Percentiles rank a stretch among this genome's conserved stretches.
phyloP scores from a whole-genome alignment of 2,113 vertebrate species.

The Xiphophorus maculatus region DNA sequence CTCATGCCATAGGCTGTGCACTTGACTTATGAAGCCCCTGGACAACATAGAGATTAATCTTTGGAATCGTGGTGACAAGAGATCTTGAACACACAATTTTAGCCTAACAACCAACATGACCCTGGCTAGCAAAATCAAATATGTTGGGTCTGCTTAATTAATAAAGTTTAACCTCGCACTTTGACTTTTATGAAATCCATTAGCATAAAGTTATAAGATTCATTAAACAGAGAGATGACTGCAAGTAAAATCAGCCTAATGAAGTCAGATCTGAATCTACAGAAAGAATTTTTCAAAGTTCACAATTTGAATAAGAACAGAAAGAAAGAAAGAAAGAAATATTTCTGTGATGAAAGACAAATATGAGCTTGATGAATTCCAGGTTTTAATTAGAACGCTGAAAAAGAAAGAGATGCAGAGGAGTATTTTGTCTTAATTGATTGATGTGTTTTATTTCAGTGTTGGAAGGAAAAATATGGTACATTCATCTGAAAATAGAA shows the following conservation, averaged over 20 bases:
- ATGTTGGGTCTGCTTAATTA: neutral
- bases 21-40: conserved; percentile 34
- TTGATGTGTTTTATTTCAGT: too few relatives aligned
- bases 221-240: neutral
- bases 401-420: too few relatives aligned
- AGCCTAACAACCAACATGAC: conserved; percentile 3
- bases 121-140: conserved; percentile 1
- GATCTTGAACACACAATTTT: conserved; percentile 5
- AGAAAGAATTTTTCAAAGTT: neutral
- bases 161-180: conserved; percentile 8
- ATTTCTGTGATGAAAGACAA: neutral
- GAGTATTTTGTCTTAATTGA: too few relatives aligned
- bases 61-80: conserved; percentile 11
- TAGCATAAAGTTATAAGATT: conserved; percentile 12
- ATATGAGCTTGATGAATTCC: neutral
- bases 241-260: neutral
- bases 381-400: neutral
- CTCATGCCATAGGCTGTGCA: neutral
- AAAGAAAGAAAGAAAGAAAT: neutral
- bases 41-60: conserved; percentile 32
- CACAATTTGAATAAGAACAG: neutral
- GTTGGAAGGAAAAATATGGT: too few relatives aligned
- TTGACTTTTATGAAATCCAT: conserved; percentile 16
- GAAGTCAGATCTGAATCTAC: conserved; percentile 5
- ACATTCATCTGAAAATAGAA: too few relatives aligned